Evolutionary conservation across 2,888 invertebrate species (phyloP).

Genomic region (Morpho helenor): DNA sequence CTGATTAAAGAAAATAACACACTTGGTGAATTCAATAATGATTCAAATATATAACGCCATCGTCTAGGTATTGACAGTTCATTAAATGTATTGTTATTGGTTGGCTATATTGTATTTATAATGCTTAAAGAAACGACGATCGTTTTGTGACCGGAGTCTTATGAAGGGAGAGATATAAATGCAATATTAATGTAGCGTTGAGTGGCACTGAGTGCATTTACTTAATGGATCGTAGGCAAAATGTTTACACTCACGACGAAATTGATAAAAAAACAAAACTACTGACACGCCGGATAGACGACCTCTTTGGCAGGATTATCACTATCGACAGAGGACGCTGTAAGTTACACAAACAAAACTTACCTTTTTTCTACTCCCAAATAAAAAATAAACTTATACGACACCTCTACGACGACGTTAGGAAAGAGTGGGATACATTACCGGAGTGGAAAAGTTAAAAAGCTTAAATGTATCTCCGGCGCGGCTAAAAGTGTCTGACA

Average conservation of each 20-base stretch:
- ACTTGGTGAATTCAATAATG: no score
- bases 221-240: slow-evolving; percentile 75
- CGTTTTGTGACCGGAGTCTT: slow-evolving; percentile 6
- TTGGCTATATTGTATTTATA: not conserved
- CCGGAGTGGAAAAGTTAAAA: slow-evolving; percentile 79
- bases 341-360: slow-evolving; percentile 61
- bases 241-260: slow-evolving; percentile 65
- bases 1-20: no score
- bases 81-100: not conserved
- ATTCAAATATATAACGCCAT: no score
- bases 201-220: slow-evolving; percentile 72
- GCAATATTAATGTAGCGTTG: slow-evolving; percentile 81
- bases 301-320: slow-evolving; percentile 58
- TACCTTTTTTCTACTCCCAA: slow-evolving; percentile 53
- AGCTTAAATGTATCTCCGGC: slow-evolving; percentile 79
- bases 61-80: not conserved
- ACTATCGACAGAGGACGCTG: slow-evolving; percentile 49
- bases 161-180: slow-evolving; percentile 48
- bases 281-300: slow-evolving; percentile 50
- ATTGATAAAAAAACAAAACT: slow-evolving; percentile 48
- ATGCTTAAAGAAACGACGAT: not conserved
- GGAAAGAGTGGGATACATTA: slow-evolving; percentile 75
- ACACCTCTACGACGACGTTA: slow-evolving; percentile 65
- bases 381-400: slow-evolving; percentile 62
- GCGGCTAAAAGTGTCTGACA: slow-evolving; percentile 79